Base-by-base conservation (phyloP, 2,888 invertebrate genomes). In the Drosophila vallismaia region DNA sequence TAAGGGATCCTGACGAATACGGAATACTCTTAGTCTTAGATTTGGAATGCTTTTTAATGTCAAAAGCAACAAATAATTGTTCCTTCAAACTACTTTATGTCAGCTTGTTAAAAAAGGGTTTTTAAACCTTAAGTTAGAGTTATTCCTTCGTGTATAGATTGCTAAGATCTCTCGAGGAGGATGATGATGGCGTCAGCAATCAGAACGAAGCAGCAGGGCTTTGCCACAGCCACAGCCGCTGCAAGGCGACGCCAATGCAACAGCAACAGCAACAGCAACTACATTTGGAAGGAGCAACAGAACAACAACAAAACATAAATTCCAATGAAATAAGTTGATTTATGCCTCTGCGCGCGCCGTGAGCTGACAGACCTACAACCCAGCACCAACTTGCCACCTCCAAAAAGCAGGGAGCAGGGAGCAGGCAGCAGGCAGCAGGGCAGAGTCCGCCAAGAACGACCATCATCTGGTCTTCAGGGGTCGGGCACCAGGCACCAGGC, bases 271-370 rank as follows among this genome's bases (percentile, higher is more conserved):
- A 40, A 40, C n/a, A n/a, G 12, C 40, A 10, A 14, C 40, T 36
- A 40, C 46, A 19, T 19, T 10, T 24, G 24, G 24, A 48, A 54
- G 54, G 54, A 46, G 56, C 63, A 77, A 55, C 57, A 70, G 54
- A 46, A 54, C 63, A 77, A 55, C 57, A 70, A 74, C 64, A 86
- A 88, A 86, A 86, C 88, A 86, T 88, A 86, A 86, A 86, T 86
- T 86, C 85, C 88, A 86, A 88, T 88, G 88, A 85, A 85, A 88
- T 85, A 85, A 80, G 83, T 88, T 86, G 85, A 88, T 86, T 86
- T 86, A 88, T 88, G 86, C 84, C 76, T 73, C 76, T 86, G 74
- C 78, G 83, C 76, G 71, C 83, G 78, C 88, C 81, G 85, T 80
- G 84, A 86, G 78, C 86, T 84, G 85, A 81, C 85, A 84, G 75